Percentiles rank a stretch among this genome's conserved stretches.
Evolutionary conservation across 2,888 invertebrate species (phyloP).

Genomic region (Clitarchus hookeri): DNA sequence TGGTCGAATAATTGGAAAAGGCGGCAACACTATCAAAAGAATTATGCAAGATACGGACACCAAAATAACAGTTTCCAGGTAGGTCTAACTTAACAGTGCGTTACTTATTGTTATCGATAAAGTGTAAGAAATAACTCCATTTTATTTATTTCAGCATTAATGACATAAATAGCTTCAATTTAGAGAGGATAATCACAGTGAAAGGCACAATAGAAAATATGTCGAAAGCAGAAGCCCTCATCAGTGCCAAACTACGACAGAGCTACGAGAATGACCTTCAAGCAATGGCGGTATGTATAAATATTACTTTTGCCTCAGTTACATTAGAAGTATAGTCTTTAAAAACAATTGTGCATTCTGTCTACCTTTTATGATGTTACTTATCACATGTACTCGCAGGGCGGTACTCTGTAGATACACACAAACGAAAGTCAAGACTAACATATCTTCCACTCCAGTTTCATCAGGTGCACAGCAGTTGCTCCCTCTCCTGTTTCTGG

Average conservation of each 20-base stretch:
- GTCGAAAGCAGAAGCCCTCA: slow-evolving; percentile 90
- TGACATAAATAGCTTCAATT: slow-evolving; percentile 92
- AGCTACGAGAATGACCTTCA: slow-evolving; percentile 94
- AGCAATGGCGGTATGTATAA: slow-evolving; percentile 60
- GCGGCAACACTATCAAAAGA: slow-evolving; percentile 95
- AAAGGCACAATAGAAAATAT: slow-evolving; percentile 93
- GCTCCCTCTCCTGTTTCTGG: too few species aligned
- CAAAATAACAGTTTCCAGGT: slow-evolving; percentile 91
- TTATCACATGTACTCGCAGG: too few species aligned
- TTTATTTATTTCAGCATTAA: slow-evolving; percentile 69
- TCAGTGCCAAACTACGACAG: slow-evolving; percentile 93
- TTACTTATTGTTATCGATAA: not conserved
- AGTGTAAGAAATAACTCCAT: slow-evolving; percentile 16
- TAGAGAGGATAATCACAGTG: slow-evolving; percentile 96
- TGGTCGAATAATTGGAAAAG: slow-evolving; percentile 96
- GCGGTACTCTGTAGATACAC: too few species aligned
- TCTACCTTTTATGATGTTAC: too few species aligned
- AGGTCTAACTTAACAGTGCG: slow-evolving; percentile 38
- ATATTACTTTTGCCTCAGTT: too few species aligned
- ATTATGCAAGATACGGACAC: slow-evolving; percentile 98
- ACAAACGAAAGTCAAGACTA: too few species aligned
- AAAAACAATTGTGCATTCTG: too few species aligned
- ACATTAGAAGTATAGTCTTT: too few species aligned
- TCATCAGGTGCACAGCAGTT: too few species aligned
- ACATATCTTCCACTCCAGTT: too few species aligned